Evolutionary conservation across 2,113 vertebrate species (phyloP).

Genomic region (Geococcyx californianus): DNA sequence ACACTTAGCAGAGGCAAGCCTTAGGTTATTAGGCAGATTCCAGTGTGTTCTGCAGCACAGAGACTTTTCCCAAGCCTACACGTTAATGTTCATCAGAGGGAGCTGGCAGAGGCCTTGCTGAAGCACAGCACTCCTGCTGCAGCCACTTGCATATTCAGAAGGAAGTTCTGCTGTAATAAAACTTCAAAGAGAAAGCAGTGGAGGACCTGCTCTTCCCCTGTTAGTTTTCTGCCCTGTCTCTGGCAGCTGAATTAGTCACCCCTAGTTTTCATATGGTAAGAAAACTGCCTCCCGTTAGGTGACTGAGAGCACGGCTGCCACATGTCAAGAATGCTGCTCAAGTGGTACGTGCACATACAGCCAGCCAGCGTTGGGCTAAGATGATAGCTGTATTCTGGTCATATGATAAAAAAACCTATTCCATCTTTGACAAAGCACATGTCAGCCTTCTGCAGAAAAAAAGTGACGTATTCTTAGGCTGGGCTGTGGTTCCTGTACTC

Average conservation of each 20-base stretch:
- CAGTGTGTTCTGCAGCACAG: not conserved
- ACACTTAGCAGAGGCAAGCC: not conserved
- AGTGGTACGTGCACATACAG: not conserved
- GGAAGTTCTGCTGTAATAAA: conserved; percentile 41
- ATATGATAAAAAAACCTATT: not conserved
- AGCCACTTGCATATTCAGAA: not conserved
- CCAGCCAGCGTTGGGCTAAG: not conserved
- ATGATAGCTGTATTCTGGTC: not conserved
- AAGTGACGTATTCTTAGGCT: not conserved
- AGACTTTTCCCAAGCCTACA: not conserved
- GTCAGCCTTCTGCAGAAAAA: not conserved
- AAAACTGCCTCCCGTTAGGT: not conserved
- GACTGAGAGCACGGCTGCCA: not conserved
- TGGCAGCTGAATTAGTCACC: not conserved
- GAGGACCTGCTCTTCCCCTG: not conserved
- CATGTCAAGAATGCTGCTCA: not conserved
- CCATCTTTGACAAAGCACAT: not conserved
- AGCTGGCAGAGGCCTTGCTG: not conserved
- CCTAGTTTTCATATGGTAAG: not conserved
- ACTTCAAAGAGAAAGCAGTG: not conserved
- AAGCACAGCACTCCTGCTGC: not conserved
- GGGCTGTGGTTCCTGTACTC: not conserved
- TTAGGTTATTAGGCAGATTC: not conserved
- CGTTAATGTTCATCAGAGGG: conserved; percentile 16
- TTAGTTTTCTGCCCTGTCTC: not conserved